Percentiles rank a stretch among this genome's conserved stretches.
phyloP scores from a whole-genome alignment of 2,797 vertebrate species.

The Myotis vivesi region DNA sequence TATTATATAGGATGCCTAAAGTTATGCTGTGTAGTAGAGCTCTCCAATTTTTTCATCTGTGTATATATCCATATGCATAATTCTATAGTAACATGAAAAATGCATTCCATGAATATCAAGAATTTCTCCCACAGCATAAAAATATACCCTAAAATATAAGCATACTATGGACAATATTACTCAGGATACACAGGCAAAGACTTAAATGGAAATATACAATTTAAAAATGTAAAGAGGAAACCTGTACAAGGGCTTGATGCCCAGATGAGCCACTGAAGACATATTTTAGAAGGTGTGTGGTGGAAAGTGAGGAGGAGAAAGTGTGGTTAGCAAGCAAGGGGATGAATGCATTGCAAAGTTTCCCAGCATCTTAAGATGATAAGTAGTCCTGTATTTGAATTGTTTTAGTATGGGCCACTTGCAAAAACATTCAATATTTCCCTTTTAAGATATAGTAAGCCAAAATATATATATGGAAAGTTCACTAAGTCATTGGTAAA shows the following conservation, averaged over 20 bases:
- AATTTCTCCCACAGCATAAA: background rate
- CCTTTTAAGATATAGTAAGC: conserved; percentile 67
- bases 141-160: background rate
- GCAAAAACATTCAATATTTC: conserved; percentile 75
- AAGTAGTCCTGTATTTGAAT: conserved; percentile 29
- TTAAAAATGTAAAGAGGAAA: background rate
- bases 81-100: background rate
- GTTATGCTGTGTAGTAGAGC: background rate
- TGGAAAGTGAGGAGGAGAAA: background rate
- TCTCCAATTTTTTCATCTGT: background rate
- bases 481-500: conserved; percentile 82
- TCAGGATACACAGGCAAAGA: background rate
- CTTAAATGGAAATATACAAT: background rate
- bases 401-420: conserved; percentile 27
- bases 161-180: background rate
- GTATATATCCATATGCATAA: background rate
- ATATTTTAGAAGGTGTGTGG: background rate
- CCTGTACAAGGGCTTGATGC: background rate
- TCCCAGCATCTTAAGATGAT: background rate
- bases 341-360: background rate
- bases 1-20: background rate
- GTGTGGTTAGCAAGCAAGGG: background rate
- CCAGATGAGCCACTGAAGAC: rapidly evolving
- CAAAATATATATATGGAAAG: conserved; percentile 78
- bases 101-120: background rate